phyloP scores from a whole-genome alignment of 2,113 vertebrate species.

The Chloropsis cyanopogon region DNA sequence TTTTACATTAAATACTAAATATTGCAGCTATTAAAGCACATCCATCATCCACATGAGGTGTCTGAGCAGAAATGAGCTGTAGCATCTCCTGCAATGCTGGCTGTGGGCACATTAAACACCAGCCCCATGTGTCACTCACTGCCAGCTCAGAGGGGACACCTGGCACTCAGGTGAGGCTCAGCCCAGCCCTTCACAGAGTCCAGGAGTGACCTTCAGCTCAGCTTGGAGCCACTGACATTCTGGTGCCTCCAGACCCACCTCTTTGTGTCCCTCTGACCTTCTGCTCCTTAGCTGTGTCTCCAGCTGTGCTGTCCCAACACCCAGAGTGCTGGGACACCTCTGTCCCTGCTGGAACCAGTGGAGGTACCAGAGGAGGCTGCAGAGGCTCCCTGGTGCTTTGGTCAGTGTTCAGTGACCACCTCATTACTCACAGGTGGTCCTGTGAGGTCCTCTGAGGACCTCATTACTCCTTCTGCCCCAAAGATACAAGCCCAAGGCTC shows the following conservation, averaged over 20 bases:
- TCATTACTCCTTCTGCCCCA: not conserved
- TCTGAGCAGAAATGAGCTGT: constrained; percentile 50
- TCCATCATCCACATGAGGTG: constrained; percentile 25
- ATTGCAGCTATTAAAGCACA: constrained; percentile 50
- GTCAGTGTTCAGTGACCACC: not conserved
- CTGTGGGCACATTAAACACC: not conserved
- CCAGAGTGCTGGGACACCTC: not conserved
- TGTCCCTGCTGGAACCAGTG: not conserved
- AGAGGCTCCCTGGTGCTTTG: not conserved
- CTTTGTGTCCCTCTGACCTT: not conserved
- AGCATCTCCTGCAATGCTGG: not conserved
- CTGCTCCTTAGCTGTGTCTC: not conserved
- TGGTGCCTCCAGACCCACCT: not conserved
- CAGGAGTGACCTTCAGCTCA: not conserved
- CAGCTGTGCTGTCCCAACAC: not conserved
- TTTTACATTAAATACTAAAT: constrained; percentile 56
- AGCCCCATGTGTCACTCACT: not conserved
- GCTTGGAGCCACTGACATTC: not conserved
- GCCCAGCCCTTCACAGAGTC: not conserved
- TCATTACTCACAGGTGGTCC: too few relatives aligned
- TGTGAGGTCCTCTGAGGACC: too few relatives aligned
- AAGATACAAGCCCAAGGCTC: not conserved
- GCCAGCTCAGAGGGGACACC: not conserved
- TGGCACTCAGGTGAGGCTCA: rapidly evolving
- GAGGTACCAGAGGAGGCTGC: not conserved